Conservation (phyloP, 2,888 invertebrate species). For the Pharmacophagus antenor region DNA sequence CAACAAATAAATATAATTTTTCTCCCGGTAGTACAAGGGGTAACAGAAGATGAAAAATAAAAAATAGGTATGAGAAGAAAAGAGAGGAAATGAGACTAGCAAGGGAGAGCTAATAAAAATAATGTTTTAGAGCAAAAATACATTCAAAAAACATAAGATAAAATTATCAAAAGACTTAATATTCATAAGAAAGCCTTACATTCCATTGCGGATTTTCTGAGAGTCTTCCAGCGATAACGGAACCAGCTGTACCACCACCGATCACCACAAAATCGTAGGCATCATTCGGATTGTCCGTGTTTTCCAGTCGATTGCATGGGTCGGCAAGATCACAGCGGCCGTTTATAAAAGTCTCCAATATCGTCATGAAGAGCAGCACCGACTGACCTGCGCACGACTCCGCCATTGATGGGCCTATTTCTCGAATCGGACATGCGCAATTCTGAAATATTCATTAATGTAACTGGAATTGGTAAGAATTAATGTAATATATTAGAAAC, state of each 20-base stretch:
- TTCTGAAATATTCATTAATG: conserved; percentile 47
- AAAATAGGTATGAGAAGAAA: too few relatives aligned
- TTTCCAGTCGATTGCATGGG: conserved; percentile 80
- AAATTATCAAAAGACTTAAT: not conserved
- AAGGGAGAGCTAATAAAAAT: too few relatives aligned
- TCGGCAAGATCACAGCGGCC: conserved; percentile 81
- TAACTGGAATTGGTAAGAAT: not conserved
- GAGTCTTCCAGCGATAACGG: conserved; percentile 83
- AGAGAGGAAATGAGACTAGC: too few relatives aligned
- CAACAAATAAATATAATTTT: too few relatives aligned
- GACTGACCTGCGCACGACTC: conserved; percentile 81
- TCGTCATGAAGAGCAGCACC: conserved; percentile 82
- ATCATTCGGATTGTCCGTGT: conserved; percentile 59
- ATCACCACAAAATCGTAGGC: conserved; percentile 85
- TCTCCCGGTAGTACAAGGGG: too few relatives aligned
- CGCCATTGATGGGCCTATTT: conserved; percentile 80
- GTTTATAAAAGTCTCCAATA: conserved; percentile 82
- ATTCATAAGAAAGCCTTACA: conserved; percentile 44
- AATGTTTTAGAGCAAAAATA: too few relatives aligned
- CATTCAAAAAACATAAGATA: not conserved
- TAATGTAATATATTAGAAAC: not conserved
- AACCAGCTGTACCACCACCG: conserved; percentile 84
- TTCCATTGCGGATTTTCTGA: conserved; percentile 84
- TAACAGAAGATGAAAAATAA: too few relatives aligned
- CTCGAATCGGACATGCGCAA: conserved; percentile 78